Percentiles rank a stretch among this genome's conserved stretches.
phyloP scores from a whole-genome alignment of 2,113 vertebrate genomes.

The Seriola aureovittata region DNA sequence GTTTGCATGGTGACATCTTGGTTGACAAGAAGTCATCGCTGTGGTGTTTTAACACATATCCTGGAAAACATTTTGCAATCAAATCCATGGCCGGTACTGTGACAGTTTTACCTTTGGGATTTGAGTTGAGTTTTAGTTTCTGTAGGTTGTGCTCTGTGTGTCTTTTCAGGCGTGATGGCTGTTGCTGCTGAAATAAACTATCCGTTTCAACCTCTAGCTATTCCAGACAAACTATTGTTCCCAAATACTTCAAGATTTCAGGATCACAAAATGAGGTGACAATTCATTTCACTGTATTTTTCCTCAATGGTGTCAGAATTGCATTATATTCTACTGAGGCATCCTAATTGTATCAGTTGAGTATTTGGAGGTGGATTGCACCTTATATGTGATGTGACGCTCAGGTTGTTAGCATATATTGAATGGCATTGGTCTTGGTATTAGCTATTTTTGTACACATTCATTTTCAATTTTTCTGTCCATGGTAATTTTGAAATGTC shows the following conservation, averaged over 20 bases:
- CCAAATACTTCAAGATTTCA: neutral
- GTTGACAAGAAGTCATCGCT: constrained; percentile 28
- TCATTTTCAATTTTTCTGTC: too few relatives aligned
- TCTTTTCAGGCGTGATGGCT: constrained; percentile 22
- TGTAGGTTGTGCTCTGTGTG: constrained; percentile 26
- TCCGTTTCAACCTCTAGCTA: neutral
- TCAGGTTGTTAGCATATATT: neutral
- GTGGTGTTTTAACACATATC: neutral
- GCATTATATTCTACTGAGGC: neutral
- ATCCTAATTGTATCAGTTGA: neutral
- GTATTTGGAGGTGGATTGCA: too few relatives aligned
- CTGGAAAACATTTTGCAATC: constrained; percentile 15
- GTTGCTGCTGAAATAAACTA: constrained; percentile 2
- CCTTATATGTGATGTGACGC: too few relatives aligned
- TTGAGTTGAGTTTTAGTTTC: constrained; percentile 40
- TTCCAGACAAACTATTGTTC: neutral
- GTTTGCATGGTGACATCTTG: constrained; percentile 17
- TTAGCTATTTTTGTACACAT: too few relatives aligned
- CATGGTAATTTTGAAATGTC: too few relatives aligned
- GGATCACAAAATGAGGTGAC: neutral
- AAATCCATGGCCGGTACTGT: constrained; percentile 10
- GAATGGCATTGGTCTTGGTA: neutral
- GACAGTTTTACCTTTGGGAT: constrained; percentile 46
- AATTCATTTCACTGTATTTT: too few relatives aligned
- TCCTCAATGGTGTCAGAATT: too few relatives aligned